Conservation (phyloP, 2,797 vertebrate species). For the Anguilla anguilla region DNA sequence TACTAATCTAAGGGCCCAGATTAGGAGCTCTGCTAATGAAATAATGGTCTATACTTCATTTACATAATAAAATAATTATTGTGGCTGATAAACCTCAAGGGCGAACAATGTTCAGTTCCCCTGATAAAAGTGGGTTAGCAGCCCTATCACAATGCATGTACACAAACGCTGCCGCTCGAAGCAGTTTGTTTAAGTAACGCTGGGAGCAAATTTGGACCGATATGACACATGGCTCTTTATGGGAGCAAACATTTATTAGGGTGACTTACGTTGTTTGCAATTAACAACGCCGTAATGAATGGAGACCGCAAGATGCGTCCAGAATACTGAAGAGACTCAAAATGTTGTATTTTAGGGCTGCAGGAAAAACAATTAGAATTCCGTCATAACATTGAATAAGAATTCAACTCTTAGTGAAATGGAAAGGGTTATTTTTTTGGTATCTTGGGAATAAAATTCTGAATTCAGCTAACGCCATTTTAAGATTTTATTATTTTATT, state of each 20-base stretch:
- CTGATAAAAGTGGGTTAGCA: constrained; percentile 49
- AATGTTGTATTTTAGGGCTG: background rate
- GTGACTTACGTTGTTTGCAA: constrained; percentile 1
- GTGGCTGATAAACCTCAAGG: constrained; percentile 79
- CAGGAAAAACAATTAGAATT: background rate
- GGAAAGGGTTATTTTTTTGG: background rate
- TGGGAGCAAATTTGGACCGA: background rate
- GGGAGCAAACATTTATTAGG: constrained; percentile 9
- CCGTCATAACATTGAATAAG: background rate
- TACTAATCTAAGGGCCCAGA: constrained; percentile 76
- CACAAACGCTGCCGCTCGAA: constrained; percentile 28
- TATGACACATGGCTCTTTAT: background rate
- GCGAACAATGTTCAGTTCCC: constrained; percentile 58
- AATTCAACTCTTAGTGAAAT: background rate
- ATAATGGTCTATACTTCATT: constrained; percentile 75
- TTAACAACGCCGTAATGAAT: background rate
- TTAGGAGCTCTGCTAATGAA: constrained; percentile 78
- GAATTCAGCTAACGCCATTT: constrained; percentile 1
- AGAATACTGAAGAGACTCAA: background rate
- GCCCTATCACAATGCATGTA: constrained; percentile 45
- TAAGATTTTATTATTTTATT: background rate
- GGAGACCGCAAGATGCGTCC: background rate
- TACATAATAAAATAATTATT: constrained; percentile 84
- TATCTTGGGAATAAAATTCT: background rate
- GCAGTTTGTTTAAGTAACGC: constrained; percentile 21